phyloP scores from a whole-genome alignment of 2,888 invertebrate genomes.

The Sturmia bella region DNA sequence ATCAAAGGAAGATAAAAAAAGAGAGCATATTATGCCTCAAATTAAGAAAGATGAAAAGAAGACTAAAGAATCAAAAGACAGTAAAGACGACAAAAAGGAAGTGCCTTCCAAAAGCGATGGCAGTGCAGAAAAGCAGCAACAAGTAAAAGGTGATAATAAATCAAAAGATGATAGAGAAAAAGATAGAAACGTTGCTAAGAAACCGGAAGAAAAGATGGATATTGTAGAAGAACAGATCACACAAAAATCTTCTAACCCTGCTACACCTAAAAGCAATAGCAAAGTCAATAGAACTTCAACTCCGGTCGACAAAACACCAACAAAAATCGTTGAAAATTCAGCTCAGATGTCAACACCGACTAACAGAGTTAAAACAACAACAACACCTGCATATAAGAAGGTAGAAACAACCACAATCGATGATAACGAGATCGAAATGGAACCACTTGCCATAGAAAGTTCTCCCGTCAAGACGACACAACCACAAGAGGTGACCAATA shows the following conservation, averaged over 20 bases:
- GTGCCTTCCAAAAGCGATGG: slow-evolving; percentile 23
- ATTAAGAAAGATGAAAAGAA: slow-evolving; percentile 55
- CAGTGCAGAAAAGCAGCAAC: slow-evolving; percentile 17
- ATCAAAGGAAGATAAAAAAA: slow-evolving; percentile 66
- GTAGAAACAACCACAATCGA: slow-evolving; percentile 53
- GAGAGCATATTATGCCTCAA: slow-evolving; percentile 39
- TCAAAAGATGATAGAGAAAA: slow-evolving; percentile 46
- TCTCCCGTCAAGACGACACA: slow-evolving; percentile 72
- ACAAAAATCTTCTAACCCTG: slow-evolving; percentile 36
- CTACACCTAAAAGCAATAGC: slow-evolving; percentile 37
- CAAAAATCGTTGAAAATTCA: slow-evolving; percentile 51
- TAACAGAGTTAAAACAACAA: slow-evolving; percentile 39
- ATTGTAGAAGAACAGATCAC: slow-evolving; percentile 49
- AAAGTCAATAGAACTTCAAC: slow-evolving; percentile 41
- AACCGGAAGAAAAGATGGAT: slow-evolving; percentile 43
- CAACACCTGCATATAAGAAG: slow-evolving; percentile 28
- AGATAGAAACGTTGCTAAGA: slow-evolving; percentile 41
- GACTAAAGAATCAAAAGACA: slow-evolving; percentile 50
- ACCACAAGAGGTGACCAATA: slow-evolving; percentile 2
- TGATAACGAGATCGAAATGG: slow-evolving; percentile 77
- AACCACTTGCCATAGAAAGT: slow-evolving; percentile 73
- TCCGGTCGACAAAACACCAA: slow-evolving; percentile 50
- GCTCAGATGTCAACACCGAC: slow-evolving; percentile 32
- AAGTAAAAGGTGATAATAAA: slow-evolving; percentile 47
- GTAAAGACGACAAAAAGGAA: slow-evolving; percentile 54